These are phyloP conservation scores for Tachysurus vachellii DNA, from an alignment of 2,113 vertebrate genomes.

Conservation along the genomic window DNA sequence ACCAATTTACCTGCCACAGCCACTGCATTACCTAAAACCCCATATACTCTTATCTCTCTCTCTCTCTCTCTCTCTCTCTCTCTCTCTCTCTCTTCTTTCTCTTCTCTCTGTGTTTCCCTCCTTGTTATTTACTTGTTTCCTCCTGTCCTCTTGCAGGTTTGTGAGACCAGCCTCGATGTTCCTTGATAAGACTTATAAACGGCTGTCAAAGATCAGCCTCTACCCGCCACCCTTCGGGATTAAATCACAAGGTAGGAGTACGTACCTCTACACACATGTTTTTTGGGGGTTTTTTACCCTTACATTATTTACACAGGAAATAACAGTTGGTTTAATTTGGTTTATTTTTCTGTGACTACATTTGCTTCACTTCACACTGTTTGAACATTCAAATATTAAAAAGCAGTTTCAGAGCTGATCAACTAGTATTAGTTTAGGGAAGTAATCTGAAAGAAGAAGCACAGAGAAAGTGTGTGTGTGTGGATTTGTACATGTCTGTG, in stretches of 20 bases:
- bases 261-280: neutral
- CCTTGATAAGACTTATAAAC: slow-evolving; percentile 65
- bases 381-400: neutral
- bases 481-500: too few species aligned
- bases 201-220: slow-evolving; percentile 56
- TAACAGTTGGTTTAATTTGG: neutral
- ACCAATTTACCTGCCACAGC: neutral
- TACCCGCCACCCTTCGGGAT: slow-evolving; percentile 67
- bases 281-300: neutral
- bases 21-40: neutral
- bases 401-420: neutral
- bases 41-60: neutral
- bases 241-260: slow-evolving; percentile 65
- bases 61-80: neutral
- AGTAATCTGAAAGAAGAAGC: neutral
- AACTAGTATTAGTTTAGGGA: neutral
- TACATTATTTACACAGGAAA: neutral
- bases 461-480: neutral
- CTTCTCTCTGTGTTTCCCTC: neutral
- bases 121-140: neutral
- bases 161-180: slow-evolving; percentile 66
- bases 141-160: slow-evolving; percentile 57
- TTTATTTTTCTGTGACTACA: neutral
- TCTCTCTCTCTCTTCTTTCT: neutral
- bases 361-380: neutral